Evolutionary conservation across 2,113 vertebrate species (phyloP), one percentile per base, ranked within the genome.

Genomic region (Ammodytes dubius): DNA sequence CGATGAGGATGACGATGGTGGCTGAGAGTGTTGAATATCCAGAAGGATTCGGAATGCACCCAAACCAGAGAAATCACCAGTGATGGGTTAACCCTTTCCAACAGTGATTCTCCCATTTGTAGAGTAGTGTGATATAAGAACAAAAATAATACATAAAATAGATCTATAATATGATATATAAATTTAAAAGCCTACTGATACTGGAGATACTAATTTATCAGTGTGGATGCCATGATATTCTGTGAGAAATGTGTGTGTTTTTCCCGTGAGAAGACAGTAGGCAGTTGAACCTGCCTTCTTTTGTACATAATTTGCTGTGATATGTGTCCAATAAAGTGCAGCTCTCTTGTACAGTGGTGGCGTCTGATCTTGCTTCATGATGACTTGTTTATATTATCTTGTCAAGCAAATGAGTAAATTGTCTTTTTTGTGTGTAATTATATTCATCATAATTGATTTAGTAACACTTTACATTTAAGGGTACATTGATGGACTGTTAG

Each of bases 161-260:
- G 87, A 94, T 95, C 91, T 94, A 89, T 91, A 92, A 96, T 94
- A 95, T 81, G 85, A 92, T 91, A 92, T 92, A 94, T 92, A 81
- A 87, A 93, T 93, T 90, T 86, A 94, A 94, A 92, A 84, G 80
- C 91, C 89, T 91, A 93, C 91, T 87, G 91, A 94, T 90, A 94
- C 88, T 86, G 88, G 89, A 92, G 85, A 89, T 89, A 87, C 81
- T 90, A 92, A 94, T 92, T 94, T 95, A 94, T 95, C 89, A 86
- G 94, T 95, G 94, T 96, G 96, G 95, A 94, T 96, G 96, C 95
- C 95, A 95, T 95, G 95, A 95, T 95, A 92, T 93, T 95, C 93
- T 95, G 96, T 96, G 95, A 94, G 93, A 96, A 93, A 94, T 91
- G 96, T 96, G 93, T 94, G 84, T 91, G 90, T 88, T 86, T 92